Conservation (phyloP, 2,797 vertebrate species). For the Chromis chromis region DNA sequence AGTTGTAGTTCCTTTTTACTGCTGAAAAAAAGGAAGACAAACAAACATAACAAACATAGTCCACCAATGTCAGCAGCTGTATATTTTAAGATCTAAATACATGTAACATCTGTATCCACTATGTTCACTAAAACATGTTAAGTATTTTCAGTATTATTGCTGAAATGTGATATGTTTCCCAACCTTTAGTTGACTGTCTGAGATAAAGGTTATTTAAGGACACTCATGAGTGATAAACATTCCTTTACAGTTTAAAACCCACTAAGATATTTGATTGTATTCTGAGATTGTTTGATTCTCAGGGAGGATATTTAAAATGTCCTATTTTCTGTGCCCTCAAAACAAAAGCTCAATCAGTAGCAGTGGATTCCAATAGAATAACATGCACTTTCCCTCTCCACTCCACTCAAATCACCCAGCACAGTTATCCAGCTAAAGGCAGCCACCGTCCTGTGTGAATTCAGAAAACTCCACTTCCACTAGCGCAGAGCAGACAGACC, state of each 20-base stretch:
- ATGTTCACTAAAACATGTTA: not conserved
- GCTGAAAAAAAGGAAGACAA: not conserved
- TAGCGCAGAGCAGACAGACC: conserved; percentile 59
- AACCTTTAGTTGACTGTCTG: not conserved
- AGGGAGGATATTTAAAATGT: not conserved
- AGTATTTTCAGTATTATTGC: not conserved
- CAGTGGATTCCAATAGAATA: conserved; percentile 4
- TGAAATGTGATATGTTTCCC: not conserved
- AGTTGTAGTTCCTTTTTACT: not conserved
- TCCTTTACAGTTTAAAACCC: not conserved
- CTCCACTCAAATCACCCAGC: not conserved
- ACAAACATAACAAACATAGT: too few relatives aligned
- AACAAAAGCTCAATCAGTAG: not conserved
- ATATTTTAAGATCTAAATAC: not conserved
- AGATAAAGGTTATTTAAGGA: conserved; percentile 15
- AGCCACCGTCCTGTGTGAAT: conserved; percentile 41
- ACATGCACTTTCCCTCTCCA: not conserved
- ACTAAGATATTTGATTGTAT: not conserved
- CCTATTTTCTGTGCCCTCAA: too few relatives aligned
- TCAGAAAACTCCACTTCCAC: conserved; percentile 56
- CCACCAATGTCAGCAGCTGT: not conserved
- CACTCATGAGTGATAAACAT: not conserved
- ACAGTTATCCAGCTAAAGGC: conserved; percentile 35
- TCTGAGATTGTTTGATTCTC: not conserved
- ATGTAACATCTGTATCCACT: not conserved